phyloP scores from a whole-genome alignment of 2,113 vertebrate species.

The Thomomys bottae region DNA sequence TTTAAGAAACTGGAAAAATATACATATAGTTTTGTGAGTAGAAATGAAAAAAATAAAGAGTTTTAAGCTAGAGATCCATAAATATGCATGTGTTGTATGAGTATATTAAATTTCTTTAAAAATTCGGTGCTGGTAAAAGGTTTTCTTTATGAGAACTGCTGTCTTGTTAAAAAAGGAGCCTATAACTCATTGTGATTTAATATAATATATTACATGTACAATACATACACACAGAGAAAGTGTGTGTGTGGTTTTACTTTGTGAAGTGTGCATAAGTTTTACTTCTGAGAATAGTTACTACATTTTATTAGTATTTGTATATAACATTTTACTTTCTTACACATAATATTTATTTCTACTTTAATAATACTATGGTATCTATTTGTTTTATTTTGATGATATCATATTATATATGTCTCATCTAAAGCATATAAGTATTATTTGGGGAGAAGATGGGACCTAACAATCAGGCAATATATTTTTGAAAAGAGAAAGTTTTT shows the following conservation, averaged over 20 bases:
- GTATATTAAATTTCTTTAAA: conserved; percentile 52
- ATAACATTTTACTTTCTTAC: conserved; percentile 15
- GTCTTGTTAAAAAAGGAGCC: conserved; percentile 29
- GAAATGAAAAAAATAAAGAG: background rate
- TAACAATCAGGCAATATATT: conserved; percentile 38
- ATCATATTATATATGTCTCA: background rate
- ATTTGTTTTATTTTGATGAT: background rate
- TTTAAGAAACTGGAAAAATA: conserved; percentile 40
- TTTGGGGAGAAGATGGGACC: conserved; percentile 2
- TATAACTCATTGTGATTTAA: conserved; percentile 16
- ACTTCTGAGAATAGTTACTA: background rate
- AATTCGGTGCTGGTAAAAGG: conserved; percentile 44
- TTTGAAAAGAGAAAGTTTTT: too few species aligned
- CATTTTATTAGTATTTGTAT: conserved; percentile 5
- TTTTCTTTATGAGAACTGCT: conserved; percentile 47
- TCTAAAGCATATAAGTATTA: conserved; percentile 31
- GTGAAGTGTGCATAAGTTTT: background rate
- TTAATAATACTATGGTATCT: background rate
- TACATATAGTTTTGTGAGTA: conserved; percentile 28
- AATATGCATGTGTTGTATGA: conserved; percentile 51
- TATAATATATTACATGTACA: too few species aligned
- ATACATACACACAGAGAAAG: background rate
- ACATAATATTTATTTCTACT: conserved; percentile 1
- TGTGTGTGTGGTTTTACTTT: conserved; percentile 25
- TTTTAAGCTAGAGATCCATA: conserved; percentile 50